Base-by-base conservation (phyloP, 2,113 vertebrate species). In the Crotalus helleri region DNA sequence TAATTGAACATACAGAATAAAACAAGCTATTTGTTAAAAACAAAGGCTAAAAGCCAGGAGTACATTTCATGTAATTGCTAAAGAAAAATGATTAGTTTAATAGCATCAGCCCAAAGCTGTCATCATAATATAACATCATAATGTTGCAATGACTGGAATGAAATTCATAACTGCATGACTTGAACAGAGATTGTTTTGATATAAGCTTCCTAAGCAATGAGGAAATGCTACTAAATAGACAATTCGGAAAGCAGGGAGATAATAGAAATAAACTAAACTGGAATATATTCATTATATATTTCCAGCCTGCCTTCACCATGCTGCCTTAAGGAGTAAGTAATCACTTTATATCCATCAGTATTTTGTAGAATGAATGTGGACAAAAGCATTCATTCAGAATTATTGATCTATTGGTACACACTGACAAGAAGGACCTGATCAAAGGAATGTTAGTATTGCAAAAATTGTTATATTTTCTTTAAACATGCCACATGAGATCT, bases 1-100 rank as follows among this genome's bases (percentile, higher is more conserved):
- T 87, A 93, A 89, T 17, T 90, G 23, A 91, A 81, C 39, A 89
- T 11, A 53, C 1, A 12, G 39, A 91, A 93, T 87, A 91, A 92
- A 93, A 39, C 87, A 93, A 93, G n/a, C 29, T 15, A 87, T 92
- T 92, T 91, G 19, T 94, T 91, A 93, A 92, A 90, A 58, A 85
- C 39, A 93, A 57, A 95, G 85, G 49, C 6, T 12, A 87, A 87
- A 21, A 91, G 5, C 29, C 39, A 87, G 87, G 59, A 57, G 61
- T 87, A 89, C 10, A 58, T 61, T 54, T 85, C 54, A 17, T 58
- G 54, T 89, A 89, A 91, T 59, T 61, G n/a, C 4, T 10, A 19
- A 53, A 13, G 21, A 10, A 86, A 91, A 92, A 69, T 87, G 69
- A 59, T 44, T 64, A 46, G 26, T 69, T 11, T 59, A 93, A 91